A percentile compares a stretch with the other conserved stretches of the same genome.
These are phyloP conservation scores for Poecile atricapillus DNA, from an alignment of 2,113 vertebrate species.

Conservation along the genomic window DNA sequence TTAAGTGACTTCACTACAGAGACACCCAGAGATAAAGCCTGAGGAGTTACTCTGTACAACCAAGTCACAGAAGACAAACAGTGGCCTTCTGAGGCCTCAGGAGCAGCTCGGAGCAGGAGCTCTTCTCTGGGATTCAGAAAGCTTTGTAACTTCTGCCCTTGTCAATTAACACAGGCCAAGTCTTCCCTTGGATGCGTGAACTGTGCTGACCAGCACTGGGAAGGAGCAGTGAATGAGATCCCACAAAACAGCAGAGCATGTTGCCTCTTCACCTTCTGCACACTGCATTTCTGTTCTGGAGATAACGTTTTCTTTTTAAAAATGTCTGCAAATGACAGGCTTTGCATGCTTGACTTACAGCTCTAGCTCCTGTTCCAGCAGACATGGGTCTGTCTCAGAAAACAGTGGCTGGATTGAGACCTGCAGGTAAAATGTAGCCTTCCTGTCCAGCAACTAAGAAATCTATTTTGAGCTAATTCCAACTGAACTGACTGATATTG, in stretches of 20 bases:
- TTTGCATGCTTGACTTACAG: not conserved
- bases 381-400: not conserved
- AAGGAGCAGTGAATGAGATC: conserved; percentile 9
- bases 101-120: not conserved
- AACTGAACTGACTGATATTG: conserved; percentile 40
- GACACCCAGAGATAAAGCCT: not conserved
- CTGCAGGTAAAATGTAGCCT: not conserved
- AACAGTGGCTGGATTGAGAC: not conserved
- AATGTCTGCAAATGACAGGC: not conserved
- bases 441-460: not conserved
- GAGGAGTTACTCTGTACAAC: not conserved
- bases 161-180: not conserved
- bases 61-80: not conserved
- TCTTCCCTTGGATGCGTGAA: not conserved
- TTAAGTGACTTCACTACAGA: not conserved
- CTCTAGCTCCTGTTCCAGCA: not conserved
- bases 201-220: not conserved
- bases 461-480: conserved; percentile 56
- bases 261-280: conserved; percentile 19
- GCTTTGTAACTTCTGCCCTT: not conserved
- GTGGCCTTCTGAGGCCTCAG: not conserved
- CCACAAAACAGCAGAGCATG: conserved; percentile 7
- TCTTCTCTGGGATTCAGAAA: not conserved
- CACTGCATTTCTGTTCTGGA: conserved; percentile 5
- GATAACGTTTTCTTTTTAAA: conserved; percentile 11